Evolutionary conservation across 2,113 vertebrate genomes (phyloP), one percentile per base, ranked within the genome.

Genomic region (Plestiodon gilberti): DNA sequence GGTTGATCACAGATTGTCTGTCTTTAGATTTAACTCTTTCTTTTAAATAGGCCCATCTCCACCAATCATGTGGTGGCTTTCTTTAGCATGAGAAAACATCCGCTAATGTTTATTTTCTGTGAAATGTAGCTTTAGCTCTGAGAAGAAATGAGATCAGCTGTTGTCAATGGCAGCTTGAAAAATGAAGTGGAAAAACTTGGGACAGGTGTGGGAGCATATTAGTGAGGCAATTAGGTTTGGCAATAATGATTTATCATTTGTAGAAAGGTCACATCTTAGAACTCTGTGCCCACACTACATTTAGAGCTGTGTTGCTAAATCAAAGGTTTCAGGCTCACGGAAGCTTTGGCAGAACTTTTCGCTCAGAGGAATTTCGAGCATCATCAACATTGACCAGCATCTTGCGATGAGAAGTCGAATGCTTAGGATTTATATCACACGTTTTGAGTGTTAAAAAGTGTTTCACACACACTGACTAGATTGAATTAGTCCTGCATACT

Each of bases 191-290:
- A 86, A 83, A 76, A 83, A 89, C 87, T 92, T 92, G 88, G 90
- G 93, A 94, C 95, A 95, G 94, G 95, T 95, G 95, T 93, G 92
- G 78, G 90, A 90, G 73, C 87, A 92, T 92, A 94, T 95, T 95
- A 95, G 92, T 71, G 89, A 94, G 90, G 93, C 93, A 95, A 95
- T 95, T 95, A 95, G 85, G 91, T 95, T 92, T 91, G 89, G 87
- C 95, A 94, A 95, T 92, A 94, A 87, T 94, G 92, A 95, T 95
- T 94, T 94, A 95, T 95, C 92, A 92, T 83, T 86, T 88, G 48
- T 92, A 94, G 91, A 91, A 94, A 93, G 91, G 93, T 90, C 90
- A 89, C 55, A 84, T 89, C 92, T 94, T 94, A 91, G 70, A 92
- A 93, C 91, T 94, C 91, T 92, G 79, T 92, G 94, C 90, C 87